phyloP scores from a whole-genome alignment of 2,888 invertebrate species.

The Schrankia costaestrigalis region DNA sequence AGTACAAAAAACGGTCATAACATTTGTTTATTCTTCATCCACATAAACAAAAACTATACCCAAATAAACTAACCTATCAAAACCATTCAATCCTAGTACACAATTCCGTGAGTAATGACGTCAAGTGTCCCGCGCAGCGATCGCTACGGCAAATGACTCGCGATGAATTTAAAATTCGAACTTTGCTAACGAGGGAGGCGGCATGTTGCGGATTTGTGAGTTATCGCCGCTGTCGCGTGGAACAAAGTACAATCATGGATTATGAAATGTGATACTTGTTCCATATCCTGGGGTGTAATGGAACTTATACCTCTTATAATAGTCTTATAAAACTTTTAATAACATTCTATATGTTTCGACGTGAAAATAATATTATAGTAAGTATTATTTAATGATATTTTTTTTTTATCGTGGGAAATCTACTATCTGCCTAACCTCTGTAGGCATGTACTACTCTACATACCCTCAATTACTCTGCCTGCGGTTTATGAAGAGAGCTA shows the following conservation, averaged over 20 bases:
- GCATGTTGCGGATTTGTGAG: conserved; percentile 49
- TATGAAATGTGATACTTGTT: conserved; percentile 3
- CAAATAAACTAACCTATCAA: conserved; percentile 41
- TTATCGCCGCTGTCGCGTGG: conserved; percentile 50
- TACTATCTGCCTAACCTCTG: too few species aligned
- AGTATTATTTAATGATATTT: too few species aligned
- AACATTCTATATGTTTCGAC: too few species aligned
- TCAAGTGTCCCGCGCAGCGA: conserved; percentile 76
- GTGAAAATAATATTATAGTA: too few species aligned
- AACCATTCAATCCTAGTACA: conserved; percentile 14
- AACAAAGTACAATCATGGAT: conserved; percentile 19
- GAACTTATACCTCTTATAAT: too few species aligned
- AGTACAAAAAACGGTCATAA: too few species aligned
- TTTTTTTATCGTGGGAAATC: too few species aligned
- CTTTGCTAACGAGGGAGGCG: conserved; percentile 74
- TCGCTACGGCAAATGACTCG: conserved; percentile 76
- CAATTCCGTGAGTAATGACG: conserved; percentile 71
- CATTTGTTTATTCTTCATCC: not conserved
- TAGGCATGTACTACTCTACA: too few species aligned
- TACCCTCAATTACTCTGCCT: too few species aligned
- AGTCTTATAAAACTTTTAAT: too few species aligned
- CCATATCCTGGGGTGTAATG: not conserved
- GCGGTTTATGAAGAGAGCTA: too few species aligned
- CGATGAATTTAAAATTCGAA: conserved; percentile 78
- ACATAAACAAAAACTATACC: not conserved